Evolutionary conservation across 2,113 vertebrate genomes (phyloP), one percentile per base, ranked within the genome.

Genomic region (Petromus typicus): DNA sequence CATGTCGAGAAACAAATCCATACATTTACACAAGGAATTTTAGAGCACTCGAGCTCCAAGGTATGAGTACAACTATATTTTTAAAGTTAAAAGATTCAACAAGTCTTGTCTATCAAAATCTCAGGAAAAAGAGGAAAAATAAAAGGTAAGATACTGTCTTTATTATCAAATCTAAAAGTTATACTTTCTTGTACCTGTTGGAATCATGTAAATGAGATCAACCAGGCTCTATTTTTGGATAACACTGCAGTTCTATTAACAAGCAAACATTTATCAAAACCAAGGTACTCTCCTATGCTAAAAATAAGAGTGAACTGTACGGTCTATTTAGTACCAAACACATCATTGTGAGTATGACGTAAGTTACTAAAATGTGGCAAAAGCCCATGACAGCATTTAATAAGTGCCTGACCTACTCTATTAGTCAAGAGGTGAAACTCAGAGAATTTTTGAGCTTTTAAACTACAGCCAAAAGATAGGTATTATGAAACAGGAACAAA

Each of bases 101-200:
- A 76, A 90, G 48, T 56, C 43, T 56, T 82, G 54, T 73, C 80
- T 95, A 92, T 57, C 48, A 86, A 61, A 86, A 93, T 84, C 75
- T 88, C 59, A 81, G 69, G 93, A 82, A 20, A 37, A 83, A 89
- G 67, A 0, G 54, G 34, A 95, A 75, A 37, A 94, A 90, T 30
- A 61, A 75, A 78, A 86, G 27, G 56, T 16, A 94, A 88, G 89
- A 37, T 0, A 66, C 1, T 27, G 22, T 63, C 22, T 63, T 94
- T 63, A 86, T 86, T 83, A 92, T 12, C 86, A 87, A 83, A 40
- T 91, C 32, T 83, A 34, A n/a, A 95, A 96, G 11, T 61, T 61
- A 95, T n/a, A 30, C 3, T 89, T 91, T 90, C 57, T 18, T 78
- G 4, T 59, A 94, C 66, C 40, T 91, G 91, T 51, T 51, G 48